Percentiles rank a stretch among this genome's conserved stretches.
These are phyloP conservation scores for Andricus quercusramuli DNA, from an alignment of 2,888 invertebrate genomes.

Conservation along the genomic window DNA sequence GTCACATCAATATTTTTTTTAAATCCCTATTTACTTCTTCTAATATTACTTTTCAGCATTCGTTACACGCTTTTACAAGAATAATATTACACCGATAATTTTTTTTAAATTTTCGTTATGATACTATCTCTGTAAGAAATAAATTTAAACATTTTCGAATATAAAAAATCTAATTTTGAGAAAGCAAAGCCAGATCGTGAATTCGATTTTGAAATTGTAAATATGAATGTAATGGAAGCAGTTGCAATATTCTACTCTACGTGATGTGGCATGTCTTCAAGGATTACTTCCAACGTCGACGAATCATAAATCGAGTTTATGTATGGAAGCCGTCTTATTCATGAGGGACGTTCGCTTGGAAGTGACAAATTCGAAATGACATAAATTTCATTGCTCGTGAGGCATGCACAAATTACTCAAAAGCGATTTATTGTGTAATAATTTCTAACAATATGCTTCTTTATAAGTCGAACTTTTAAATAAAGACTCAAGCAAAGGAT, in stretches of 20 bases:
- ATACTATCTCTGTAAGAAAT: too few relatives aligned
- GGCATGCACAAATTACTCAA: neutral
- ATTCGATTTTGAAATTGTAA: neutral
- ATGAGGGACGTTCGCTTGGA: neutral
- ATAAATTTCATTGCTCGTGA: neutral
- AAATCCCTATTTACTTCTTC: neutral
- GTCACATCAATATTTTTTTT: neutral
- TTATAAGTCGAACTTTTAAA: neutral
- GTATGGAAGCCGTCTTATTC: neutral
- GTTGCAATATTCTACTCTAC: neutral
- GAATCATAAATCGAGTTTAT: neutral
- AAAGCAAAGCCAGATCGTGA: neutral
- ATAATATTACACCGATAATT: too few relatives aligned
- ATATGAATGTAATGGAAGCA: neutral
- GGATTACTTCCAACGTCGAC: neutral
- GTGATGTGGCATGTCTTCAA: neutral
- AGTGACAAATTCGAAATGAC: neutral
- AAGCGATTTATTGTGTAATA: neutral
- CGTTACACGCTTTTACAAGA: too few relatives aligned
- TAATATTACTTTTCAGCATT: neutral
- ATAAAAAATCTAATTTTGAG: neutral
- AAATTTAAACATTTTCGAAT: too few relatives aligned
- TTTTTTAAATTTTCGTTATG: too few relatives aligned
- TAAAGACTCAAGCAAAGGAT: neutral
- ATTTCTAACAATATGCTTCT: neutral